Percentiles rank a stretch among this genome's conserved stretches.
These are phyloP conservation scores for Pelecanus crispus DNA, from an alignment of 2,113 vertebrate species.

Conservation along the genomic window DNA sequence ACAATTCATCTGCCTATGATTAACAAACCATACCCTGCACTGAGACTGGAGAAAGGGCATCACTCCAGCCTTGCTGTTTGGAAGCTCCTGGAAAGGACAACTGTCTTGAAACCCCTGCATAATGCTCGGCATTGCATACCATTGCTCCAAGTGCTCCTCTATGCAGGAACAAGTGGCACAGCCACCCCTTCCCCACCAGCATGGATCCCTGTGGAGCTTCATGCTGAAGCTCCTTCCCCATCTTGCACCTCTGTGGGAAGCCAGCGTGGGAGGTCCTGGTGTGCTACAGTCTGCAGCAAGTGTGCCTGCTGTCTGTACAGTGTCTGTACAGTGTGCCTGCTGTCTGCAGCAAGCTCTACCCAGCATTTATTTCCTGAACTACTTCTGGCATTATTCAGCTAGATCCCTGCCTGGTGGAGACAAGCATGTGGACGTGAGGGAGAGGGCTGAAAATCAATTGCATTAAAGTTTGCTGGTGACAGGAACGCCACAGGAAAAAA, in stretches of 20 bases:
- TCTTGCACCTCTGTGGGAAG: neutral
- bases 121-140: neutral
- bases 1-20: neutral
- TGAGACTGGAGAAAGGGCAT: neutral
- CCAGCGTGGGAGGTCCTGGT: neutral
- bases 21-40: neutral
- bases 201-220: neutral
- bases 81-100: neutral
- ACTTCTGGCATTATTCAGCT: neutral
- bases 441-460: neutral
- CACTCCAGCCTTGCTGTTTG: neutral
- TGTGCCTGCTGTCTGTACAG: accelerated
- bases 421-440: neutral
- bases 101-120: neutral
- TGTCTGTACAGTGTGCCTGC: accelerated
- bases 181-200: neutral
- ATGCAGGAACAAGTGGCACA: neutral
- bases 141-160: neutral
- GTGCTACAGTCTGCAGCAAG: neutral
- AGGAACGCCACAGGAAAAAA: neutral
- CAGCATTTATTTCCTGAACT: neutral
- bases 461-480: neutral
- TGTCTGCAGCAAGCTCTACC: neutral
- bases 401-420: neutral
- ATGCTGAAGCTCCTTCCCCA: neutral